Conservation (phyloP, 2,888 invertebrate species). For the Trachelus stipa region DNA sequence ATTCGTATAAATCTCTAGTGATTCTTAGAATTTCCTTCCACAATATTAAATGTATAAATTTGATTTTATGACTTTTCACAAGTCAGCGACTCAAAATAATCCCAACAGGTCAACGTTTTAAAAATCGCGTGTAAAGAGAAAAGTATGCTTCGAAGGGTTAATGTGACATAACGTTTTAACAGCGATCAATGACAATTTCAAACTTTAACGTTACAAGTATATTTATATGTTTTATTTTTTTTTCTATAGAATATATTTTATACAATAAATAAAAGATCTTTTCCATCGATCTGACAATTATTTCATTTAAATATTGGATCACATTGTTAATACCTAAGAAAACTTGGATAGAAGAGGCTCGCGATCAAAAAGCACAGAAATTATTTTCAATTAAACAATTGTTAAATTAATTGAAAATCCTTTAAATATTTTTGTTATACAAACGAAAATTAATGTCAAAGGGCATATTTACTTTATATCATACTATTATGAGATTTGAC, state of each 20-base stretch:
- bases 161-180: background rate
- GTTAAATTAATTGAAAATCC: background rate
- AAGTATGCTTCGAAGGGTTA: background rate
- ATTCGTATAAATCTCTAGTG: too few relatives aligned
- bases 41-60: too few relatives aligned
- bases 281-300: constrained; percentile 39
- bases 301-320: constrained; percentile 37
- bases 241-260: constrained; percentile 42
- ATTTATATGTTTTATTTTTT: constrained; percentile 11
- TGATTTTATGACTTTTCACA: too few relatives aligned
- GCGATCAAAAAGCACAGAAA: background rate
- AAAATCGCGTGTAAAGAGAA: too few relatives aligned
- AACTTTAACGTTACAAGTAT: background rate
- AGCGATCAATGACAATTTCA: background rate
- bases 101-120: too few relatives aligned
- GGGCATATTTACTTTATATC: background rate
- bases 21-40: too few relatives aligned
- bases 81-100: too few relatives aligned
- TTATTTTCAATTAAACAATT: background rate
- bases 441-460: background rate
- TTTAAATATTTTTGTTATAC: background rate
- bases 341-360: background rate
- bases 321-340: constrained; percentile 22
- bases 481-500: background rate
- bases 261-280: constrained; percentile 51